These are phyloP conservation scores for Hetaerina titia DNA, from an alignment of 2,888 invertebrate genomes.

Conservation along the genomic window DNA sequence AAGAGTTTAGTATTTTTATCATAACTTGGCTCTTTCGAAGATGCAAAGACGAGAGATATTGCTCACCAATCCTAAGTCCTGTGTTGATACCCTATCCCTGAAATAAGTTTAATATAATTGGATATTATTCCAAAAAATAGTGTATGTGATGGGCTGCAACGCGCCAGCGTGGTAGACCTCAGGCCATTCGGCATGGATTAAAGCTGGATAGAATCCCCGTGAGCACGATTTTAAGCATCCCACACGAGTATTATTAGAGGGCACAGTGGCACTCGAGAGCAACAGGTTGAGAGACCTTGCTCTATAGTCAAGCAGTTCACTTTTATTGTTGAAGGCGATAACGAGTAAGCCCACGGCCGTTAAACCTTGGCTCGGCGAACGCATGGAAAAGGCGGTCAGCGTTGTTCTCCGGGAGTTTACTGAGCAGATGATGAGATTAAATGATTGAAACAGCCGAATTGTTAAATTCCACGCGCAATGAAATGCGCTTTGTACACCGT, in stretches of 20 bases:
- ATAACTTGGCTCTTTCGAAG: too few species aligned
- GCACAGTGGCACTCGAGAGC: constrained; percentile 10
- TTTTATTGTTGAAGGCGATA: constrained; percentile 25
- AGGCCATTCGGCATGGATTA: not conserved
- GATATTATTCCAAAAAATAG: too few species aligned
- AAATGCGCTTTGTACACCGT: too few species aligned
- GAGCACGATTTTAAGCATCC: not conserved
- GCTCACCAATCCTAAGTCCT: too few species aligned
- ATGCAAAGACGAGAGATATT: too few species aligned
- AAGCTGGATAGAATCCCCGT: not conserved
- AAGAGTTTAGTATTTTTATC: too few species aligned
- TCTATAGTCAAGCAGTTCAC: constrained; percentile 7
- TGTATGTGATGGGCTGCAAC: too few species aligned
- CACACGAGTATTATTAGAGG: not conserved
- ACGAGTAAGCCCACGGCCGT: not conserved
- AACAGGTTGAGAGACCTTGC: constrained; percentile 5
- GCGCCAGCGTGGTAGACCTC: too few species aligned
- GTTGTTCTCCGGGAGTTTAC: not conserved
- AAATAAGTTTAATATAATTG: too few species aligned
- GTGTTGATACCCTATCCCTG: too few species aligned
- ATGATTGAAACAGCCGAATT: not conserved
- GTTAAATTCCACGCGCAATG: not conserved
- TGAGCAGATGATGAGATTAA: not conserved
- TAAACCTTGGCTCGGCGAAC: constrained; percentile 8
- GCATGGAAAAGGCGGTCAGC: not conserved